A percentile compares a stretch with the other conserved stretches of the same genome.
These are phyloP conservation scores for Phania funesta DNA, from an alignment of 2,888 invertebrate species.

Conservation along the genomic window DNA sequence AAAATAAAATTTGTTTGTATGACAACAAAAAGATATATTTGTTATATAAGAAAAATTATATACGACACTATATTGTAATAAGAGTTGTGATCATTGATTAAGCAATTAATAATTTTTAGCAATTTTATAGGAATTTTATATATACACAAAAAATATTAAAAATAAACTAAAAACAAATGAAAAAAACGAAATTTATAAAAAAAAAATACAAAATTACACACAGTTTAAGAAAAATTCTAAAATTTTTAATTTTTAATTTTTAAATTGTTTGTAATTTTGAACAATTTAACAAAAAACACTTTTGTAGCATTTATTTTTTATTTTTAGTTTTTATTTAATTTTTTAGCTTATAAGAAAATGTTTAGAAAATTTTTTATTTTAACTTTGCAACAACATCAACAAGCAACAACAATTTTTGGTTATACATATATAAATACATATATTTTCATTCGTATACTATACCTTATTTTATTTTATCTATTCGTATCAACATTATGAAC, in stretches of 20 bases:
- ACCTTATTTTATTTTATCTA: conserved; percentile 31
- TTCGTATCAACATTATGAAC: conserved; percentile 14
- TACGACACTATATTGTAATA: conserved; percentile 71
- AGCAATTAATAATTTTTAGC: conserved; percentile 75
- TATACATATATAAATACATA: not conserved
- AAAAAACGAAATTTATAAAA: no score
- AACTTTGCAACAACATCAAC: conserved; percentile 23
- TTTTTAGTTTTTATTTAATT: conserved; percentile 40
- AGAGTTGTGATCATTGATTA: conserved; percentile 81
- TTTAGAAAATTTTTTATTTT: conserved; percentile 56
- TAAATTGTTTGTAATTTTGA: conserved; percentile 17
- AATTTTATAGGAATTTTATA: conserved; percentile 69
- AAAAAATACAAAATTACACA: conserved; percentile 4
- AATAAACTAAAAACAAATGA: conserved; percentile 20
- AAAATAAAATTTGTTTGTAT: conserved; percentile 47
- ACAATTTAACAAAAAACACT: conserved; percentile 17
- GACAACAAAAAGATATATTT: conserved; percentile 37
- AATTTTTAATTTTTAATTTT: not conserved
- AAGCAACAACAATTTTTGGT: not conserved
- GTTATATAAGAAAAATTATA: conserved; percentile 57
- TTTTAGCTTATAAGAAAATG: conserved; percentile 31
- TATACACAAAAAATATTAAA: conserved; percentile 2
- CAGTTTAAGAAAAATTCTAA: not conserved
- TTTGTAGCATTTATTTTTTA: conserved; percentile 55
- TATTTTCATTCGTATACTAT: not conserved